Percentiles rank a stretch among this genome's conserved stretches.
These are phyloP conservation scores for Drosophila ironensis DNA, from an alignment of 1,140 invertebrate genomes.

Conservation along the genomic window DNA sequence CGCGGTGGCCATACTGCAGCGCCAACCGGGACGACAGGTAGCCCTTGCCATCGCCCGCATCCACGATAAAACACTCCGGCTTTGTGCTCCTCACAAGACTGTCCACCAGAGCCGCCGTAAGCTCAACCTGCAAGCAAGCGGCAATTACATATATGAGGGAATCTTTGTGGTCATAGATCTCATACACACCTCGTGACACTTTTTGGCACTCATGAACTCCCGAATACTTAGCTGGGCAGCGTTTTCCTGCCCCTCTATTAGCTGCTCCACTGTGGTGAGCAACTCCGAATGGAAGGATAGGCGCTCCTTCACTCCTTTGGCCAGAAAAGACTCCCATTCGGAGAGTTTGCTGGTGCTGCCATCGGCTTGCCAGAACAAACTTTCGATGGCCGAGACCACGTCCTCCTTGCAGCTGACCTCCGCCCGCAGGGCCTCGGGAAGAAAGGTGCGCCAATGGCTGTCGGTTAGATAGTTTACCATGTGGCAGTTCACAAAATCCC, in stretches of 20 bases:
- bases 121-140: slow-evolving; percentile 82
- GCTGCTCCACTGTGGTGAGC: slow-evolving; percentile 72
- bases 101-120: slow-evolving; percentile 83
- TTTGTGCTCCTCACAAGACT: slow-evolving; percentile 37
- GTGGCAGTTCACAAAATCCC: slow-evolving; percentile 88
- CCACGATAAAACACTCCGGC: slow-evolving; percentile 84
- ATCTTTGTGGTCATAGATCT: neutral
- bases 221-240: slow-evolving; percentile 80
- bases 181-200: slow-evolving; percentile 89
- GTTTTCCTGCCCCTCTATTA: slow-evolving; percentile 55
- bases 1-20: slow-evolving; percentile 87
- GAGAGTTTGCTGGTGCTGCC: slow-evolving; percentile 9
- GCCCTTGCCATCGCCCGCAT: slow-evolving; percentile 93
- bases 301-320: slow-evolving; percentile 9
- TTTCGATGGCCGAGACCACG: slow-evolving; percentile 48
- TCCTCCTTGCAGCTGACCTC: slow-evolving; percentile 80
- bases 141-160: neutral
- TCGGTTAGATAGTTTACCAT: slow-evolving; percentile 91
- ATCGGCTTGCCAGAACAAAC: slow-evolving; percentile 56
- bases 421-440: slow-evolving; percentile 84
- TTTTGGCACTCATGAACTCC: slow-evolving; percentile 90
- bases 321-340: slow-evolving; percentile 65
- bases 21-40: slow-evolving; percentile 90
- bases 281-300: slow-evolving; percentile 81
- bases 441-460: slow-evolving; percentile 85